Percentiles rank a stretch among this genome's conserved stretches.
Conservation (phyloP, 1,140 invertebrate genomes). For the Cotesia chilonis region DNA sequence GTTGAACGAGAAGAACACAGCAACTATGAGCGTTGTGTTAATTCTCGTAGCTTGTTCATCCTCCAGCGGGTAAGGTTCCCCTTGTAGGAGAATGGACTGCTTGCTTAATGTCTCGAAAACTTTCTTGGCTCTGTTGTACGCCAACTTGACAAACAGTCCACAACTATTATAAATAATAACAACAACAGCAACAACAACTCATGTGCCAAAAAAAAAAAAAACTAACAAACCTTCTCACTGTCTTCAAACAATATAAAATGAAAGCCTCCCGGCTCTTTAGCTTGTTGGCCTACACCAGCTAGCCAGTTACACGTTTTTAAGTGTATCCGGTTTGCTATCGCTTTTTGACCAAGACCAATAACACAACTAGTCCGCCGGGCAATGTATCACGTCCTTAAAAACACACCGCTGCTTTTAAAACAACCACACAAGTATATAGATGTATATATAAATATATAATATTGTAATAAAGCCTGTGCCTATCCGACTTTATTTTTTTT, state of each 20-base stretch:
- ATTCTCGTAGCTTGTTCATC: conserved; percentile 35
- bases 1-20: conserved; percentile 19
- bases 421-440: too few relatives aligned
- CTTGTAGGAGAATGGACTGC: conserved; percentile 30
- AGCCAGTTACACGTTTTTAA: conserved; percentile 1
- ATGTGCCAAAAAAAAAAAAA: too few relatives aligned
- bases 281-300: too few relatives aligned
- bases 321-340: conserved; percentile 18
- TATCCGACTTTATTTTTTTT: background rate
- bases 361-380: conserved; percentile 9
- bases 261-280: too few relatives aligned
- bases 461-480: background rate
- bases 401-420: conserved; percentile 12
- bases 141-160: background rate
- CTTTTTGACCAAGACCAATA: conserved; percentile 12
- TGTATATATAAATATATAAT: background rate
- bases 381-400: background rate
- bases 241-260: background rate
- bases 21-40: conserved; percentile 29
- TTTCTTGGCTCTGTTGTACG: background rate
- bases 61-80: conserved; percentile 23
- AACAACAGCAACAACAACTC: too few relatives aligned
- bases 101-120: background rate
- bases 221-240: conserved; percentile 6
- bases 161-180: too few relatives aligned